Base-by-base conservation (phyloP, 2,113 vertebrate genomes). In the Megatriorchis doriae region DNA sequence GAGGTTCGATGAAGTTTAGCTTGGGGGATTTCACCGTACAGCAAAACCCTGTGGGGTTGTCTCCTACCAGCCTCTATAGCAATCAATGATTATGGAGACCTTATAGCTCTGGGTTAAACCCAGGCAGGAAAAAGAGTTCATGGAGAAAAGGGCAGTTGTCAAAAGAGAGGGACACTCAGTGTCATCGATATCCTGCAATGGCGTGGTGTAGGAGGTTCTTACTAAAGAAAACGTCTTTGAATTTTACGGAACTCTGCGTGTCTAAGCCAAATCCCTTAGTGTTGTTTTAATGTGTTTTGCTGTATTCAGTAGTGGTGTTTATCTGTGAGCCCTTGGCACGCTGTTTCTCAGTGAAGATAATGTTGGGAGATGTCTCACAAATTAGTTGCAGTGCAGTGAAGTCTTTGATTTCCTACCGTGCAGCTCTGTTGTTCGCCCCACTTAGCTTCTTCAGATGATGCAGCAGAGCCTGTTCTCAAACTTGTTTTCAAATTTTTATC, bases 301-400 rank as follows among this genome's bases (percentile, higher is more conserved):
- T 93, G 36, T 92, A 23, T 55, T 75, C 62, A 88, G 90, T 56
- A 72, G 34, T 38, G 52, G 47, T 74, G 93, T 85, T 91, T n/a
- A 70, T 43, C 83, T 71, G n/a, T 5, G 38, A 88, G 86, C 61
- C 68, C 66, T 74, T 58, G 71, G 34, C 45, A 15, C 53, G 38
- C 72, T 34, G 36, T 34, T 77, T 84, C 58, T 87, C 92, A 25
- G 1, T 77, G 95, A 87, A 84, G 72, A 31, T 88, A 55, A 86
- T 59, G 68, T 50, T 88, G 85, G 90, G 94, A 89, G 86, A 59
- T 83, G 59, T 75, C 91, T 96, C 91, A 91, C 71, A 75, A 80
- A 81, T 94, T 7, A 93, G 82, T 59, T 75, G 67, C 85, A 66
- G 75, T 55, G 72, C 74, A 59, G 86, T 3, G 45, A 53, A 96